phyloP scores from a whole-genome alignment of 2,888 invertebrate genomes.

The Caenorhabditis sulstoni region DNA sequence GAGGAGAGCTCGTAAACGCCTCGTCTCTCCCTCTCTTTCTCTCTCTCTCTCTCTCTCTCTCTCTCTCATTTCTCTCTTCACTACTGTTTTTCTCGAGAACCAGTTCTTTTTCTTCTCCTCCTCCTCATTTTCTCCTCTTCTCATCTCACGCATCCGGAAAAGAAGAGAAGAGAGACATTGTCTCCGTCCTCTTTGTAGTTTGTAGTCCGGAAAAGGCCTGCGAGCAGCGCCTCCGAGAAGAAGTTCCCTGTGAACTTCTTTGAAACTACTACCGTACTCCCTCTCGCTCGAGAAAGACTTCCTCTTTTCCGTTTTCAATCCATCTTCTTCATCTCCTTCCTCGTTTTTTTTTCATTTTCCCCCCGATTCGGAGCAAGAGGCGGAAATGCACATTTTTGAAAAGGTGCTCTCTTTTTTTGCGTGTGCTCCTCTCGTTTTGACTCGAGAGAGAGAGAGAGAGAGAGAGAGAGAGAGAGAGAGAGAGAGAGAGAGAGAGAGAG shows the following conservation, averaged over 20 bases:
- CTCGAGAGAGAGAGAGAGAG: no score
- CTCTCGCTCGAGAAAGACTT: not conserved
- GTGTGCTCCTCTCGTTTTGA: not conserved
- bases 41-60: not conserved
- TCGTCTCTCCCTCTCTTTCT: slow-evolving; percentile 27
- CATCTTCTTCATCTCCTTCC: slow-evolving; percentile 4
- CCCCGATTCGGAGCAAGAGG: slow-evolving; percentile 8
- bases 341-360: slow-evolving; percentile 10
- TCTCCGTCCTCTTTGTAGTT: slow-evolving; percentile 1
- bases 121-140: slow-evolving; percentile 14
- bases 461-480: no score
- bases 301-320: slow-evolving; percentile 9
- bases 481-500: no score
- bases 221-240: not conserved
- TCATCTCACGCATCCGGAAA: slow-evolving; percentile 12
- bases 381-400: slow-evolving; percentile 43
- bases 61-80: slow-evolving; percentile 12
- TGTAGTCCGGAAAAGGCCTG: no score
- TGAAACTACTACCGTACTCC: not conserved
- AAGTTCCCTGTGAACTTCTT: not conserved
- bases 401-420: slow-evolving; percentile 24
- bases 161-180: not conserved
- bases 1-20: not conserved
- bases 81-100: slow-evolving; percentile 1
- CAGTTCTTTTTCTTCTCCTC: slow-evolving; percentile 25